Percentiles rank a stretch among this genome's conserved stretches.
phyloP scores from a whole-genome alignment of 2,113 vertebrate species.

The Atractosteus spatula region DNA sequence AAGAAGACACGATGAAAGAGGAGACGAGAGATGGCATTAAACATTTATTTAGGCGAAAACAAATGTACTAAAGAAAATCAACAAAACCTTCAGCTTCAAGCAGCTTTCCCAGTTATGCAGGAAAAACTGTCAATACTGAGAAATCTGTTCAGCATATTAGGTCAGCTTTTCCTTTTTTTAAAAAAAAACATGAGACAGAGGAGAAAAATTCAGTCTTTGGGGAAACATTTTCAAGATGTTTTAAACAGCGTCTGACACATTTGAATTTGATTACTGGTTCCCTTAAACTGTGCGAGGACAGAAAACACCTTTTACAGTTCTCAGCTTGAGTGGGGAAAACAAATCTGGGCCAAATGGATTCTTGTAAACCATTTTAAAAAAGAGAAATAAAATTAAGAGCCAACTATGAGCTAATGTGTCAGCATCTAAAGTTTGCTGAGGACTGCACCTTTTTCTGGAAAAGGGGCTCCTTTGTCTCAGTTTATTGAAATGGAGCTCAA shows the following conservation, averaged over 20 bases:
- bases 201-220: constrained; percentile 21
- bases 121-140: no score
- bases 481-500: background rate
- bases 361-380: constrained; percentile 21
- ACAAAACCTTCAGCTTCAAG: no score
- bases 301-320: constrained; percentile 25
- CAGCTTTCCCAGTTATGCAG: no score
- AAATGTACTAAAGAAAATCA: no score
- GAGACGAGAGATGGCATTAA: no score
- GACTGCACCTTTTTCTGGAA: constrained; percentile 12
- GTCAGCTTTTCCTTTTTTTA: constrained; percentile 6
- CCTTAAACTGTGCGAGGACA: constrained; percentile 31
- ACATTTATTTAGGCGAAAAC: no score
- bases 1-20: no score
- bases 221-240: constrained; percentile 47
- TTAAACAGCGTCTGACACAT: constrained; percentile 55
- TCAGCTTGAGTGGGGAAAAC: constrained; percentile 28
- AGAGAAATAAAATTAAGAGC: constrained; percentile 38
- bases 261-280: constrained; percentile 44
- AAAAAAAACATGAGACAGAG: background rate
- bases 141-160: background rate
- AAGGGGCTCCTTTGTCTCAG: background rate
- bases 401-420: constrained; percentile 55
- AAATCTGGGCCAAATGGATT: constrained; percentile 22
- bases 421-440: constrained; percentile 25